Evolutionary conservation across 1,140 invertebrate species (phyloP), one percentile per base, ranked within the genome.

Genomic region (Pristionchus pacificus): DNA sequence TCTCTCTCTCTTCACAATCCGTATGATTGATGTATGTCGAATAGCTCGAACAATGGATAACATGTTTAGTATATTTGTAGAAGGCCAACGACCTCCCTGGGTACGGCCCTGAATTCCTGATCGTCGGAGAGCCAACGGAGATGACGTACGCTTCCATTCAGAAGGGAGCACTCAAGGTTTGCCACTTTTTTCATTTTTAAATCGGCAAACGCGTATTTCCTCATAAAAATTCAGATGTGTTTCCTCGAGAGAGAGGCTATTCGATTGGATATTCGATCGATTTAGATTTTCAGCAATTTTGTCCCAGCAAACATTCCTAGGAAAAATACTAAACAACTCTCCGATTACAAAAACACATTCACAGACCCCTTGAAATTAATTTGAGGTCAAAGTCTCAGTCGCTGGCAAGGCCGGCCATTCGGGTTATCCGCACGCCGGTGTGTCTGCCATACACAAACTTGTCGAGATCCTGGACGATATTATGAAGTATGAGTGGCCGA

Each of bases 91-190:
- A 78, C 15, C 62, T 77, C 6, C 58, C 73, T 65, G n/a, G 78
- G 1, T 49, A 49, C 38, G 27, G 63, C 1, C 74, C 78, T 2
- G 78, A 80, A 2, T 79, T 74, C 49, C 32, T 79, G 2, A 55
- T 79, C 25, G 78, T 79, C 25, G 78, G 78, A 14, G 78, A 79
- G 33, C 78, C 78, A 13, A 79, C 78, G 1, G 78, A 79, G 49
- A 32, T 78, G 66, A 78, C 73, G 28, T 79, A 80, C 65, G 78
- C 72, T 15, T 57, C 70, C 19, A 65, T 78, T 28, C 78, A 79
- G 59, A 79, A 79, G 67, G 78, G 78, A 32, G 78, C 78, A n/a
- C 24, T 80, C 15, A 79, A 79, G 60, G 77, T 78, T 61, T 59
- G 60, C 0, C 25, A 14, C 2, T n/a, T n/a, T n/a, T n/a, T n/a